phyloP scores from a whole-genome alignment of 1,140 invertebrate species.

The Caerostris extrusa region DNA sequence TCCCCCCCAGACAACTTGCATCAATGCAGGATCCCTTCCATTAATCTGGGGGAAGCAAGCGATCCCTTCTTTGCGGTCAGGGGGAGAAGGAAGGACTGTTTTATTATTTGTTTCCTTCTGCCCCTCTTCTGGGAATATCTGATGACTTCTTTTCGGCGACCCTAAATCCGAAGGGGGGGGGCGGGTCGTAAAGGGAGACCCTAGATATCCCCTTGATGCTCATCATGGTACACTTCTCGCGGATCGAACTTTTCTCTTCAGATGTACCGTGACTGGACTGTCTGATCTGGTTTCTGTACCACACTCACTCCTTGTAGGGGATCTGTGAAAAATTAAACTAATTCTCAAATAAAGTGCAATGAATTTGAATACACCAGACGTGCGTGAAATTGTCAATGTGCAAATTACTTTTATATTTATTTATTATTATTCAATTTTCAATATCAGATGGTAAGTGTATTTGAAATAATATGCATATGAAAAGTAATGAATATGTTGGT shows the following conservation, averaged over 20 bases:
- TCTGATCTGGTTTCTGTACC: neutral
- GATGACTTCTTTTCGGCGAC: slow-evolving; percentile 66
- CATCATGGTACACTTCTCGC: slow-evolving; percentile 44
- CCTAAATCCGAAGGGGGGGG: slow-evolving; percentile 36
- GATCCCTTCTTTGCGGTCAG: slow-evolving; percentile 60
- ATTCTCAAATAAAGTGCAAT: neutral
- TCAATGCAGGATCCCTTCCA: slow-evolving; percentile 52
- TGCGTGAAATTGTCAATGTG: neutral
- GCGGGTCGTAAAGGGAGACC: neutral
- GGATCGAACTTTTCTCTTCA: slow-evolving; percentile 62
- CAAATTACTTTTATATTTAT: neutral
- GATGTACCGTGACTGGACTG: slow-evolving; percentile 48
- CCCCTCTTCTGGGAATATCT: slow-evolving; percentile 65
- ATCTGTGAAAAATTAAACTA: slow-evolving; percentile 29
- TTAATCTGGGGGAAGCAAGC: slow-evolving; percentile 51
- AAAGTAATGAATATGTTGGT: neutral
- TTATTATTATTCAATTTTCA: neutral
- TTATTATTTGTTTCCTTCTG: slow-evolving; percentile 62
- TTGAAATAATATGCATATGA: neutral
- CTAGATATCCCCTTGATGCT: slow-evolving; percentile 53
- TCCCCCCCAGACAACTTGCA: slow-evolving; percentile 53
- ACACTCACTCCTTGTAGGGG: neutral
- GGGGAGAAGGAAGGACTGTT: neutral
- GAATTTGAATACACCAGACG: neutral
- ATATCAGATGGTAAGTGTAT: neutral